Percentiles rank a stretch among this genome's conserved stretches.
Evolutionary conservation across 1,140 invertebrate genomes (phyloP).

Genomic region (Drosophila sproati): DNA sequence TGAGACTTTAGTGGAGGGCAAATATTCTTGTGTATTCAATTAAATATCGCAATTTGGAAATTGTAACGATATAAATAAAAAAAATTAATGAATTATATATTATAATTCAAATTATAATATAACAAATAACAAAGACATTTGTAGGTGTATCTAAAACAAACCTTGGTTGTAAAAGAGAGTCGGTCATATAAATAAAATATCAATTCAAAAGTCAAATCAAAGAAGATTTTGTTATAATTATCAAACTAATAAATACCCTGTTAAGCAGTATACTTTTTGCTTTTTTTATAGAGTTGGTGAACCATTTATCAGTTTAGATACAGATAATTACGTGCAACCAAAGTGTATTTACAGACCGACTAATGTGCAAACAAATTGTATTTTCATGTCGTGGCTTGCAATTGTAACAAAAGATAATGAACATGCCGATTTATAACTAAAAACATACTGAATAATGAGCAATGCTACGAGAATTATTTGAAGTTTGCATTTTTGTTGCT

Average conservation of each 20-base stretch:
- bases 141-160: too few species aligned
- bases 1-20: not conserved
- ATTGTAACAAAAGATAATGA: too few species aligned
- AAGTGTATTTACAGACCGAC: conserved; percentile 1
- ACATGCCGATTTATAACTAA: not conserved
- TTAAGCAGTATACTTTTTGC: conserved; percentile 6
- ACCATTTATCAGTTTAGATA: conserved; percentile 9
- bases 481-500: not conserved
- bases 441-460: conserved; percentile 1
- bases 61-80: too few species aligned
- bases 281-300: not conserved
- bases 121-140: too few species aligned
- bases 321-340: not conserved
- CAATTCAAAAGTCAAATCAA: too few species aligned
- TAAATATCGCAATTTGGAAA: too few species aligned
- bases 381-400: conserved; percentile 19
- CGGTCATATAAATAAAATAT: too few species aligned
- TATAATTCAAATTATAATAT: too few species aligned
- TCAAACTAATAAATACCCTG: not conserved
- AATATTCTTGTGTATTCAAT: too few species aligned
- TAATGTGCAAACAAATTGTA: conserved; percentile 28
- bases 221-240: not conserved
- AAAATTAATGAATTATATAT: too few species aligned
- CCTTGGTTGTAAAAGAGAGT: too few species aligned
- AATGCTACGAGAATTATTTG: too few species aligned